These are phyloP conservation scores for Lepidocyrtoides sp. DNA, from an alignment of 2,888 invertebrate species.

Conservation along the genomic window DNA sequence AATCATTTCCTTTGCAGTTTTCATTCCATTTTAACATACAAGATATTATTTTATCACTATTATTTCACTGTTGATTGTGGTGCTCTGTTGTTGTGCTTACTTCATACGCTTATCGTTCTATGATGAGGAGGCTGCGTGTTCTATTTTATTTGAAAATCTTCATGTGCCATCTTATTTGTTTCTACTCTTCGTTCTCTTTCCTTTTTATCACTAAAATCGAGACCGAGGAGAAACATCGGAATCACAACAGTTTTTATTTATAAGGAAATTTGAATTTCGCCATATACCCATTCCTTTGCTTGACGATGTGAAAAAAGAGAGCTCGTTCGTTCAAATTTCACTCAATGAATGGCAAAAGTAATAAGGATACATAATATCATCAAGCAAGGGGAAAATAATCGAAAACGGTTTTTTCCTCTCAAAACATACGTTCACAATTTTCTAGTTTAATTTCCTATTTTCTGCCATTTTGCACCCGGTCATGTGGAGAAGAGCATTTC, in stretches of 20 bases:
- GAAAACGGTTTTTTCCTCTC: constrained; percentile 3
- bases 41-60: background rate
- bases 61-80: too few relatives aligned
- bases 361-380: constrained; percentile 17
- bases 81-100: background rate
- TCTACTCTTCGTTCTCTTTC: background rate
- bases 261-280: constrained; percentile 12
- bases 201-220: background rate
- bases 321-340: background rate
- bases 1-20: constrained; percentile 56
- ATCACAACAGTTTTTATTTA: constrained; percentile 20
- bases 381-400: constrained; percentile 34
- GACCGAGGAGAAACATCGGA: background rate
- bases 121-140: background rate
- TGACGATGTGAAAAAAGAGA: background rate
- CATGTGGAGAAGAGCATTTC: constrained; percentile 26
- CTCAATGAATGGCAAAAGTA: constrained; percentile 11
- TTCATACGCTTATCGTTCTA: background rate
- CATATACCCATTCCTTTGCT: constrained; percentile 8
- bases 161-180: background rate
- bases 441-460: constrained; percentile 68
- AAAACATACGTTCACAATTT: constrained; percentile 15
- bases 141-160: background rate
- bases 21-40: background rate
- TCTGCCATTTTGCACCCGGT: constrained; percentile 57